Percentiles rank a stretch among this genome's conserved stretches.
Conservation (phyloP, 1,140 invertebrate species). For the Trachymyrmex septentrionalis region DNA sequence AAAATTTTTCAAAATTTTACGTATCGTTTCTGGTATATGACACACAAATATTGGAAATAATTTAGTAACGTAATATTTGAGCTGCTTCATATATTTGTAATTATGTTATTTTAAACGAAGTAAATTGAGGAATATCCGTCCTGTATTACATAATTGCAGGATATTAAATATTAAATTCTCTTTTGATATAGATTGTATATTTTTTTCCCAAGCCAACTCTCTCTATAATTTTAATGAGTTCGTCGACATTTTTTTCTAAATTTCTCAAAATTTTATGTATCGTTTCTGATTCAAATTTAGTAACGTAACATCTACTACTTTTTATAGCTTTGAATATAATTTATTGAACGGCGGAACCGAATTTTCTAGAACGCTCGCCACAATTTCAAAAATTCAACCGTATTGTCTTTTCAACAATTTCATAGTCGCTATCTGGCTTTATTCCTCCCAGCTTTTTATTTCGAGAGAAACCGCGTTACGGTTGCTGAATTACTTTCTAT, state of each 20-base stretch:
- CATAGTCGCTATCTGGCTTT: not conserved
- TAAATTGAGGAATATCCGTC: not conserved
- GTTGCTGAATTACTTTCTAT: not conserved
- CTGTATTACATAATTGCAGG: not conserved
- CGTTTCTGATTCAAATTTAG: not conserved
- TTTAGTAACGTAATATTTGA: not conserved
- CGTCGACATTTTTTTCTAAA: not conserved
- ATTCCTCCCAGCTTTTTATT: conserved; percentile 8
- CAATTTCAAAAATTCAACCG: not conserved
- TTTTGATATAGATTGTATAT: not conserved
- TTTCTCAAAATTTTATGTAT: not conserved
- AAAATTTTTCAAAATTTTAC: not conserved
- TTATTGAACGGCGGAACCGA: not conserved
- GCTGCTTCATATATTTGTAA: conserved; percentile 16
- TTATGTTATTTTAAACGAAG: not conserved
- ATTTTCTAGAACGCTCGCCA: not conserved
- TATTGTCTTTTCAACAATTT: not conserved
- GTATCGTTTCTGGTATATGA: not conserved
- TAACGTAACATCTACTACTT: not conserved
- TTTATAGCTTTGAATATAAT: not conserved
- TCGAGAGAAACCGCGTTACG: not conserved
- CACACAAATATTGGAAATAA: not conserved
- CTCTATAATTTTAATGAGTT: not conserved
- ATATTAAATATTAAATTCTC: not conserved
- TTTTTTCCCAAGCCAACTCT: not conserved